A percentile compares a stretch with the other conserved stretches of the same genome.
Evolutionary conservation across 2,113 vertebrate genomes (phyloP).

Genomic region (Puntigrus tetrazona): DNA sequence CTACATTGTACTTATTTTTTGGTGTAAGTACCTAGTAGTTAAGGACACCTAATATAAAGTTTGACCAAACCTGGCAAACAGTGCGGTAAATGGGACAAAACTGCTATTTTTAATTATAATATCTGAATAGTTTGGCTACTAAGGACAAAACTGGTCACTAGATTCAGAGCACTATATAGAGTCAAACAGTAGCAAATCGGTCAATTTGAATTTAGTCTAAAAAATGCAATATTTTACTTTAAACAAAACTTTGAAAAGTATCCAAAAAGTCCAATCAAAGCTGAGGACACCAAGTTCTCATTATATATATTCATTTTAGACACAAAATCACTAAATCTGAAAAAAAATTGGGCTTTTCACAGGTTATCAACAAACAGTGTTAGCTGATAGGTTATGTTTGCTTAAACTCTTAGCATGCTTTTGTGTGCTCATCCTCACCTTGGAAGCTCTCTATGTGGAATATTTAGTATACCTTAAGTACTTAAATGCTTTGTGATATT

Average conservation of each 20-base stretch:
- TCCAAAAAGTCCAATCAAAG: not conserved
- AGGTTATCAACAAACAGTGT: not conserved
- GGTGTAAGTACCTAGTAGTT: too few species aligned
- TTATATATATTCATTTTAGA: not conserved
- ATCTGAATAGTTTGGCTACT: too few species aligned
- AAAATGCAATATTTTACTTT: not conserved
- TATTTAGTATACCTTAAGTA: too few species aligned
- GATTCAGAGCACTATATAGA: too few species aligned
- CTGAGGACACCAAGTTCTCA: not conserved
- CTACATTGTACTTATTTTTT: too few species aligned
- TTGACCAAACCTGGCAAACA: too few species aligned
- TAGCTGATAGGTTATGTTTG: not conserved
- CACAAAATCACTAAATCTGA: not conserved
- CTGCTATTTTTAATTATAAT: too few species aligned
- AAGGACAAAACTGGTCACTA: too few species aligned
- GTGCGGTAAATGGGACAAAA: too few species aligned
- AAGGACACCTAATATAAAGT: too few species aligned
- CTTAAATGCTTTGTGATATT: not conserved
- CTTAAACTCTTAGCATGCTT: not conserved
- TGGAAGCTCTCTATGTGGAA: not conserved
- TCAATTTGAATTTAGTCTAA: not conserved
- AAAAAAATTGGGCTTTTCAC: not conserved
- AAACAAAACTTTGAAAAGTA: not conserved
- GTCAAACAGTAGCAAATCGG: too few species aligned
- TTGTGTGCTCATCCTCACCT: not conserved